phyloP scores from a whole-genome alignment of 2,113 vertebrate species.

The Hyla sarda region DNA sequence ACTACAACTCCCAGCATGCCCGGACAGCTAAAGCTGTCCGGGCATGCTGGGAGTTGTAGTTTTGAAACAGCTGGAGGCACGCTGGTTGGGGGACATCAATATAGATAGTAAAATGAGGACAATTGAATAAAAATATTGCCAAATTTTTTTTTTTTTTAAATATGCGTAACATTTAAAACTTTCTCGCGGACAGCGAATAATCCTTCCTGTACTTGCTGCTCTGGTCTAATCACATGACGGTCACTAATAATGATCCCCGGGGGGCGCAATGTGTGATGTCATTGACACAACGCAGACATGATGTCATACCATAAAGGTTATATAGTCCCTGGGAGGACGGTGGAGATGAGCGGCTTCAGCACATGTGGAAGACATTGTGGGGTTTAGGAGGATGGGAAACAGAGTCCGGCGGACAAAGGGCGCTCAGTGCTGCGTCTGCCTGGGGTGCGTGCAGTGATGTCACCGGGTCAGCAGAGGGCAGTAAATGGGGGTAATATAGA shows the following conservation, averaged over 20 bases:
- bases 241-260: no score
- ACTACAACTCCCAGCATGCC: no score
- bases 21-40: no score
- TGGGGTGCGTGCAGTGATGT: neutral
- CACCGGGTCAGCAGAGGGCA: neutral
- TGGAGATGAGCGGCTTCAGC: neutral
- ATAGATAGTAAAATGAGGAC: no score
- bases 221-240: neutral
- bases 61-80: no score
- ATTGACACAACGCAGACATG: slow-evolving; percentile 23
- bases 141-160: no score
- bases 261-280: neutral
- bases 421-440: neutral
- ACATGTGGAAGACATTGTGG: slow-evolving; percentile 51
- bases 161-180: no score
- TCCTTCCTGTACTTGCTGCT: no score
- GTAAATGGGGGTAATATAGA: neutral
- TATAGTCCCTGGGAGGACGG: neutral
- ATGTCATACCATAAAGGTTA: neutral
- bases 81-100: no score
- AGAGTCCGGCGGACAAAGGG: neutral
- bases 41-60: no score
- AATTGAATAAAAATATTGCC: no score
- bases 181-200: no score
- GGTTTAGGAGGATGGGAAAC: slow-evolving; percentile 28